A percentile compares a stretch with the other conserved stretches of the same genome.
phyloP scores from a whole-genome alignment of 2,113 vertebrate species.

The Peromyscus leucopus region DNA sequence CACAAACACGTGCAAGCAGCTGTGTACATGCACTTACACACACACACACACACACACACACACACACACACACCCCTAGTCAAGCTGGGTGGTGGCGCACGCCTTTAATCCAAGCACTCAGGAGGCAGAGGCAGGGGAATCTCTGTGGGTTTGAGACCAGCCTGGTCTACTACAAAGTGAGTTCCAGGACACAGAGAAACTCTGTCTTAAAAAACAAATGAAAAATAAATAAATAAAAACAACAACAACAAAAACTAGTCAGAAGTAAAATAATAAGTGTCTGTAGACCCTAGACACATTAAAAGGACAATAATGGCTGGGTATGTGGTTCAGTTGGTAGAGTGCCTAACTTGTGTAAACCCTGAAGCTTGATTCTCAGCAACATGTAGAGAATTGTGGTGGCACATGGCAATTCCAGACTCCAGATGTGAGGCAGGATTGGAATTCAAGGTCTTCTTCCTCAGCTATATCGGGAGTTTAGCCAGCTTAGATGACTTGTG shows the following conservation, averaged over 20 bases:
- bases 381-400: neutral
- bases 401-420: neutral
- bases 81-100: neutral
- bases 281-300: neutral
- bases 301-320: neutral
- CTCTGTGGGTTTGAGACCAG: neutral
- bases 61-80: neutral
- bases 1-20: neutral
- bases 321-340: neutral
- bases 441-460: neutral
- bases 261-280: neutral
- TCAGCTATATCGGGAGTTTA: neutral
- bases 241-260: neutral
- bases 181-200: neutral
- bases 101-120: neutral
- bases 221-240: neutral
- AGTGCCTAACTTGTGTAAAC: neutral
- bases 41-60: neutral
- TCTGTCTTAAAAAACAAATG: neutral
- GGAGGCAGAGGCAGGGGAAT: neutral
- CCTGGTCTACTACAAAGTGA: neutral
- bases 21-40: neutral
- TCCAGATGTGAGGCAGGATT: neutral
- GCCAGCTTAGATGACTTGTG: neutral
- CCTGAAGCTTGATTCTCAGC: neutral